Evolutionary conservation across 2,888 invertebrate genomes (phyloP).

Genomic region (Tetragonula carbonaria): DNA sequence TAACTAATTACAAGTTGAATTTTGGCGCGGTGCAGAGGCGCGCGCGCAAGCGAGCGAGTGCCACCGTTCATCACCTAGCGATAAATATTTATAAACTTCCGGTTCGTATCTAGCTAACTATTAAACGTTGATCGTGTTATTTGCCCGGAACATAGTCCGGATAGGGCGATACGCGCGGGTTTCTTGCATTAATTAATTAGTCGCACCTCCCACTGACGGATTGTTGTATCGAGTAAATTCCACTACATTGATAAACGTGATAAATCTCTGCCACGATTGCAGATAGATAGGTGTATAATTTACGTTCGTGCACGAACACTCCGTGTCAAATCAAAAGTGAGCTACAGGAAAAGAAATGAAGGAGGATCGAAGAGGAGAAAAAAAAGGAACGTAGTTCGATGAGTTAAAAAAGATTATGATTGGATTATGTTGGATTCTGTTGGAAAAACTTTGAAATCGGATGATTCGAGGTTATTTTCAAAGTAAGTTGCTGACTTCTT

Average conservation of each 20-base stretch:
- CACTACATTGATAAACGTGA: slow-evolving; percentile 42
- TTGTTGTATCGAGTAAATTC: slow-evolving; percentile 46
- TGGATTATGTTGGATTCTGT: too few relatives aligned
- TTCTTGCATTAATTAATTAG: slow-evolving; percentile 59
- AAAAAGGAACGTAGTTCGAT: too few relatives aligned
- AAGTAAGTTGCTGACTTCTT: too few relatives aligned
- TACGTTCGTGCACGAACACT: slow-evolving; percentile 30
- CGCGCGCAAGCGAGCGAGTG: background rate
- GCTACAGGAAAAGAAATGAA: background rate
- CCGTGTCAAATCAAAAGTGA: slow-evolving; percentile 44
- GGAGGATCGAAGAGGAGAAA: background rate
- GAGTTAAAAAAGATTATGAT: too few relatives aligned
- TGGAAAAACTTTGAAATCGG: too few relatives aligned
- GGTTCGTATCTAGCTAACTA: slow-evolving; percentile 22
- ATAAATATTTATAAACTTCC: slow-evolving; percentile 47
- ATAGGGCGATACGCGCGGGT: slow-evolving; percentile 10
- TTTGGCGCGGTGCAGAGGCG: background rate
- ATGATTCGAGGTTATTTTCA: too few relatives aligned
- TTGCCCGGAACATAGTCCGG: background rate
- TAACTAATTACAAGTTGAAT: slow-evolving; percentile 39
- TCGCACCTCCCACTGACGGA: slow-evolving; percentile 37
- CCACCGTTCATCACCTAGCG: background rate
- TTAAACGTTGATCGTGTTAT: slow-evolving; percentile 39
- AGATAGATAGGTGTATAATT: slow-evolving; percentile 54
- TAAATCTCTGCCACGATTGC: slow-evolving; percentile 53